phyloP scores from a whole-genome alignment of 1,140 invertebrate species.

The Drosophila bocki region DNA sequence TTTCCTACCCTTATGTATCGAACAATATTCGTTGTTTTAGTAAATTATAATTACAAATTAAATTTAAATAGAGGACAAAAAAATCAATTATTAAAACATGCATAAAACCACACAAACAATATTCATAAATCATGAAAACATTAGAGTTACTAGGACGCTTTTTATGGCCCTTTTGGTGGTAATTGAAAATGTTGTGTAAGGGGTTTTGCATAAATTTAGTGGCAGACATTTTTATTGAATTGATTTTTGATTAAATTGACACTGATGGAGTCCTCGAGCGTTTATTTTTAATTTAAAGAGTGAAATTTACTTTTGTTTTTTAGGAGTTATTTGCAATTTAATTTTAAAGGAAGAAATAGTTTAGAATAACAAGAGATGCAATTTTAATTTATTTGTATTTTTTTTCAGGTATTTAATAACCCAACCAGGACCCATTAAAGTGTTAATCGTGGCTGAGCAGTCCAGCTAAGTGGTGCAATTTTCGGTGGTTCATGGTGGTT shows the following conservation, averaged over 20 bases:
- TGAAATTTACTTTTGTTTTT: neutral
- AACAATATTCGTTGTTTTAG: conserved; percentile 5
- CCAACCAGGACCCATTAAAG: conserved; percentile 4
- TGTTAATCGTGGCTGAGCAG: conserved; percentile 7
- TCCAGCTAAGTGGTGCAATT: conserved; percentile 27
- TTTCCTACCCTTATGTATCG: neutral
- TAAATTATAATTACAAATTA: conserved; percentile 5
- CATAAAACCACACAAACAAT: conserved; percentile 15
- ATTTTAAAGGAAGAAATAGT: neutral
- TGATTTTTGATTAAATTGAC: conserved; percentile 4
- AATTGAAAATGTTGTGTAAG: conserved; percentile 1
- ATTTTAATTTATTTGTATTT: no score
- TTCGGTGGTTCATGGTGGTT: conserved; percentile 9
- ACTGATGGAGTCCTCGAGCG: neutral
- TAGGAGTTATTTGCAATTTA: neutral
- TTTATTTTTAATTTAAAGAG: neutral
- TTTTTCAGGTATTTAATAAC: neutral
- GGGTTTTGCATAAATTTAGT: conserved; percentile 13
- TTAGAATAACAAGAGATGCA: no score
- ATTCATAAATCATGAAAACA: conserved; percentile 15
- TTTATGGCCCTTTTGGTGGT: neutral
- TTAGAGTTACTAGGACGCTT: conserved; percentile 10
- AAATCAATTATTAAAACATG: conserved; percentile 20
- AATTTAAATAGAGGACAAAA: neutral
- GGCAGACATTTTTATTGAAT: conserved; percentile 1